Evolutionary conservation across 2,888 invertebrate genomes (phyloP), one percentile per base, ranked within the genome.

Genomic region (Morpho helenor): DNA sequence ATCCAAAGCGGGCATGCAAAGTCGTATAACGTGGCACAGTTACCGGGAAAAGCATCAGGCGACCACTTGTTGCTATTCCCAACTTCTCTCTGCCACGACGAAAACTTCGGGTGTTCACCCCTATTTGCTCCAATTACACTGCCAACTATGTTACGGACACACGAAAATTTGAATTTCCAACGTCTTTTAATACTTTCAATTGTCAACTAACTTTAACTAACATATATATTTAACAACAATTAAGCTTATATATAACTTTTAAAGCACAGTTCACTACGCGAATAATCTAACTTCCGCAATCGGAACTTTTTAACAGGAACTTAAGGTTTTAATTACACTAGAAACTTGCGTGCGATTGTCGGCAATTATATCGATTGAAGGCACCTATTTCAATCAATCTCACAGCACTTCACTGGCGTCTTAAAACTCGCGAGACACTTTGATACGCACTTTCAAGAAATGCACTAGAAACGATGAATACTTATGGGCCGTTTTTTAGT

Each of bases 1-100:
- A 84, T 84, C 84, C 74, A 68, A 72, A 80, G 80, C 80, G 78
- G 78, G 84, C 87, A 88, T 89, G 89, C 89, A 88, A 87, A 87
- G 76, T 78, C 76, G 80, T 82, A 77, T 77, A 84, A 83, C 82
- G 76, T 82, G 77, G 77, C 82, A 85, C 84, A 84, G 80, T 89
- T 89, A 90, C 89, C 89, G 81, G 80, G 79, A 74, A 80, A 81
- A 74, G 81, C 89, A 90, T 89, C 85, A 76, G 86, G 61, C 82
- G 80, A 74, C 81, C 87, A 89, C 89, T 87, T 89, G 89, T 89
- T 89, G 89, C 86, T 73, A 52, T 49, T 72, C 74, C 80, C 79
- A 85, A 86, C 82, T 84, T 80, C 75, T 72, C 75, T 65, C 64
- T 59, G 52, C 60, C 60, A 59, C 70, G 69, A 67, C 73, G 73